These are phyloP conservation scores for Otolemur garnettii DNA, from an alignment of 2,113 vertebrate genomes.

Conservation along the genomic window DNA sequence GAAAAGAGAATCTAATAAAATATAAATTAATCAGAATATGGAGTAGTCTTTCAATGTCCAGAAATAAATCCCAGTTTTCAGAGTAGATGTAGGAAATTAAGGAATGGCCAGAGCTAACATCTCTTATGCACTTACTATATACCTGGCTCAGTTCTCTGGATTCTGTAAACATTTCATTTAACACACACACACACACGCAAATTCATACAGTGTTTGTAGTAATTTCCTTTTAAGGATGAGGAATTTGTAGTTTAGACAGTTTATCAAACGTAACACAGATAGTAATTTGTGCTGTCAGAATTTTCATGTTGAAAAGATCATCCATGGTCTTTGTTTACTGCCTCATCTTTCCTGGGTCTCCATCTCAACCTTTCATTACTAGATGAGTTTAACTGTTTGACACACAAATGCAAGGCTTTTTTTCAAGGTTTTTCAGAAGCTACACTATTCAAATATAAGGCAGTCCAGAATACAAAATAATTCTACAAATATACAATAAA, in stretches of 20 bases:
- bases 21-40: not conserved
- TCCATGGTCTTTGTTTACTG: not conserved
- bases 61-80: not conserved
- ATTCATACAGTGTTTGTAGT: not conserved
- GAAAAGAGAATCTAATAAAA: not conserved
- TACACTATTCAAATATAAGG: not conserved
- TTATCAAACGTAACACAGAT: not conserved
- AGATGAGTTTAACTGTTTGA: not conserved
- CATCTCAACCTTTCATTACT: not conserved
- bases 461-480: not conserved
- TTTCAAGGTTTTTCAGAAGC: not conserved
- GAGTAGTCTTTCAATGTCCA: slow-evolving; percentile 11
- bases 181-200: not conserved
- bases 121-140: not conserved
- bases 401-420: not conserved
- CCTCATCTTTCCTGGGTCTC: not conserved
- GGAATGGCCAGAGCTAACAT: not conserved
- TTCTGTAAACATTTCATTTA: slow-evolving; percentile 18
- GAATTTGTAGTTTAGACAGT: not conserved
- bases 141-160: not conserved
- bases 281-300: slow-evolving; percentile 1
- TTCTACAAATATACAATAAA: not conserved
- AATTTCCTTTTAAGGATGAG: not conserved
- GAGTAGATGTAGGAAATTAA: not conserved
- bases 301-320: not conserved